Conservation (phyloP, 2,888 invertebrate species). For the Papilio elwesi region DNA sequence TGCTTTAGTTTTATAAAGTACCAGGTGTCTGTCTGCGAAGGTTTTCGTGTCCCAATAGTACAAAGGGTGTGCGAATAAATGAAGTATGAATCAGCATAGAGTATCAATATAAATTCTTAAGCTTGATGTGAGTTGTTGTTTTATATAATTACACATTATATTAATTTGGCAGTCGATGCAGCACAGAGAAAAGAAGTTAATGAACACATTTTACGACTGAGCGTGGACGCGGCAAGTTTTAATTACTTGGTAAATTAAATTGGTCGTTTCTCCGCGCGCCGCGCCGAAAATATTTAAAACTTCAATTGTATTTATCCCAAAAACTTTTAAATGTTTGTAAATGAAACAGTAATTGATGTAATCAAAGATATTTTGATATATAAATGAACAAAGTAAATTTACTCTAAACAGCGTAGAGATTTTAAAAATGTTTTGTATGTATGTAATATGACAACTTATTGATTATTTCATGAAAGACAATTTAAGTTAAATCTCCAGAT, state of each 20-base stretch:
- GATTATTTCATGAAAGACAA: too few relatives aligned
- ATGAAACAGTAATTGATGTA: not conserved
- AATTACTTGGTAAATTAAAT: constrained; percentile 19
- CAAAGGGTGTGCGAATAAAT: too few relatives aligned
- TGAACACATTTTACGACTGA: not conserved
- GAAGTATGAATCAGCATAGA: too few relatives aligned
- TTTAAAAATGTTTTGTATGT: not conserved
- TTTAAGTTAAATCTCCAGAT: too few relatives aligned
- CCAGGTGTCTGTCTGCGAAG: too few relatives aligned
- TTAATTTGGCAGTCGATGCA: not conserved
- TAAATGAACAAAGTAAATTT: not conserved
- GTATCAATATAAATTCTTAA: not conserved
- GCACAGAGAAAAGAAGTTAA: not conserved
- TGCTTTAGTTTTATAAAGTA: too few relatives aligned
- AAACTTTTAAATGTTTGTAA: constrained; percentile 8
- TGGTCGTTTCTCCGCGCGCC: not conserved
- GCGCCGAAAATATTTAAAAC: constrained; percentile 6
- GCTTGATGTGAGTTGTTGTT: not conserved
- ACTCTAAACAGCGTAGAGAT: too few relatives aligned
- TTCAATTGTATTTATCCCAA: not conserved
- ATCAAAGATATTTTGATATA: not conserved
- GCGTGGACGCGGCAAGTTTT: constrained; percentile 21
- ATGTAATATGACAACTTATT: too few relatives aligned
- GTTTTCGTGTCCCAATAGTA: too few relatives aligned
- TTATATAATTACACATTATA: not conserved